Percentiles rank a stretch among this genome's conserved stretches.
These are phyloP conservation scores for Camponotus fellah DNA, from an alignment of 2,888 invertebrate species.

Conservation along the genomic window DNA sequence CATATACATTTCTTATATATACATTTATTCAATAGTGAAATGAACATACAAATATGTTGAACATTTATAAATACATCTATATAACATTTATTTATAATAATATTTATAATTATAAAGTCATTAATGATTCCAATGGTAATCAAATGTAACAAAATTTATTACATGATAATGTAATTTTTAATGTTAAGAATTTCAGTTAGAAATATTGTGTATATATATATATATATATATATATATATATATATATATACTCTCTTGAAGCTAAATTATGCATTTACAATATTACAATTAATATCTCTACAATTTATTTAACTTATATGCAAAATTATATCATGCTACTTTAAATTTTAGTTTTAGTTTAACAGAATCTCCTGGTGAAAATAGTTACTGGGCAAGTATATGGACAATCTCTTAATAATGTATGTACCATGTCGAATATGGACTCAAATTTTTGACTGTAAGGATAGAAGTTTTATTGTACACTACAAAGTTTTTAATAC, in stretches of 20 bases:
- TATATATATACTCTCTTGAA: slow-evolving; percentile 52
- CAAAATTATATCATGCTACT: slow-evolving; percentile 31
- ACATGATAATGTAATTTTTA: too few relatives aligned
- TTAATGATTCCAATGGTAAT: too few relatives aligned
- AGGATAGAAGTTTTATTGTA: slow-evolving; percentile 94
- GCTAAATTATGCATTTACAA: not conserved
- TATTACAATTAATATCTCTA: slow-evolving; percentile 59
- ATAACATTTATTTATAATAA: too few relatives aligned
- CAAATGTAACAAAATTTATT: not conserved
- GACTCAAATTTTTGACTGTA: slow-evolving; percentile 92
- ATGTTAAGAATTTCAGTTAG: slow-evolving; percentile 34
- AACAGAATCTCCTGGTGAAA: slow-evolving; percentile 87
- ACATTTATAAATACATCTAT: not conserved
- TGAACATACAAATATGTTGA: slow-evolving; percentile 5
- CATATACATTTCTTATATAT: not conserved
- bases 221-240: too few relatives aligned
- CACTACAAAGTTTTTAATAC: slow-evolving; percentile 93
- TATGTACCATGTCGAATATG: slow-evolving; percentile 91
- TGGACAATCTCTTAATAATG: slow-evolving; percentile 87
- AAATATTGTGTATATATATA: slow-evolving; percentile 26
- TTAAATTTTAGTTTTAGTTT: slow-evolving; percentile 87
- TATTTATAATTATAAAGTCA: not conserved
- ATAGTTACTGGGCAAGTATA: slow-evolving; percentile 87
- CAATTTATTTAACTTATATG: slow-evolving; percentile 20
- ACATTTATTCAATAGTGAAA: not conserved